Evolutionary conservation across 2,113 vertebrate species (phyloP), one percentile per base, ranked within the genome.

Genomic region (Taurulus bubalis): DNA sequence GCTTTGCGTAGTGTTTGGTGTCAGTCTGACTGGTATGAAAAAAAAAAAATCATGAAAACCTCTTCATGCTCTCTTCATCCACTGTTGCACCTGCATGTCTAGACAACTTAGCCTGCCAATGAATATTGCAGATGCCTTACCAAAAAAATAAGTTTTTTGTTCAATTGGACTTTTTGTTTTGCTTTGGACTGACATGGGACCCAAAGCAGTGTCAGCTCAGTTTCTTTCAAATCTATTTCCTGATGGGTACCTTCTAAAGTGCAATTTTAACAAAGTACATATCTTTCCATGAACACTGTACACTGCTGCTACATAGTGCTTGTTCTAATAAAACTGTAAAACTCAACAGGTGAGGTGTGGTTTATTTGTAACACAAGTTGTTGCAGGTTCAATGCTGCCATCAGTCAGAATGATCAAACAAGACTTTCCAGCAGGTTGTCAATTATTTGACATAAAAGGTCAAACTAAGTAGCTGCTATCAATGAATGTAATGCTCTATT

Each of bases 111-210:
- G 95, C 95, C 95, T 97, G 96, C 95, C 95, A 95, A 93, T 96
- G 95, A 96, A 96, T 96, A 94, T 96, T 96, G 95, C 94, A 95
- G 95, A 96, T 95, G 96, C 96, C 97, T 97, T 97, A 96, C 90
- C 47, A 10, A 24, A 91, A 92, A 42, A 77, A 75, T 3, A 38
- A 91, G 88, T 89, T 76, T 47, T 16, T 51, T 14, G 24, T 66
- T 59, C 59, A 87, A 91, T 91, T 91, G 62, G 86, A 79, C 71
- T 72, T 64, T 86, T 71, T 80, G 15, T 24, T 56, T 45, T 69
- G 71, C 82, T 75, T 68, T 72, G 55, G 68, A 89, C 91, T 89
- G 91, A 95, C 89, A 89, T 90, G 88, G 89, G 93, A 94, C 93
- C 94, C 90, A 84, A 89, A 92, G 90, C 93, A 93, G 94, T 90